Evolutionary conservation across 2,113 vertebrate genomes (phyloP), one percentile per base, ranked within the genome.

Genomic region (Lamprotornis superbus): DNA sequence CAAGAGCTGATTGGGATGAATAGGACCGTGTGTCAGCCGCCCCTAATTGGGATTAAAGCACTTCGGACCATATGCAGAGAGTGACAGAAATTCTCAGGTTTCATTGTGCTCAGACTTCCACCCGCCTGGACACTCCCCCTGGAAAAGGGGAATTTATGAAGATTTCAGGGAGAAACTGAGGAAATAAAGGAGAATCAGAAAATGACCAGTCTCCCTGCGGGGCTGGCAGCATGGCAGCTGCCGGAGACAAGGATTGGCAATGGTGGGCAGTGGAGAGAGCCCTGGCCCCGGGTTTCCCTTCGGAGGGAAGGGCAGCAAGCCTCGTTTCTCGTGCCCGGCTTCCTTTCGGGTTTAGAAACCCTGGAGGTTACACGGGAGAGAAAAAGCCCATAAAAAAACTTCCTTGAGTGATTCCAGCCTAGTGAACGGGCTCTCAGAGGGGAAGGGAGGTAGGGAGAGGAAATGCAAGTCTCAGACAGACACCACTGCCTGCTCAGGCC

Each of bases 1-100:
- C 99, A 99, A 98, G 97, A 97, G 97, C 98, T 98, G 98, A 98
- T 97, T 96, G 95, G 97, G 93, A 97, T 99, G 99, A 99, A 99
- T 99, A 97, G 99, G 98, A 98, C 98, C 98, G 98, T 98, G 99
- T 99, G 99, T 99, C 99, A 99, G 98, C 99, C 99, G 99, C 98
- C 98, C 99, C 99, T 99, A 99, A 99, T 99, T 99, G 99, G 99
- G 98, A 99, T 99, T 99, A 99, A 99, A 99, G 98, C 99, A 99
- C 99, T 99, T 98, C 98, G 97, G 98, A 98, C 98, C 99, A 99
- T 99, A 98, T 98, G 99, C 98, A 98, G 98, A 98, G 98, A 99
- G 98, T 99, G 98, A 98, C 98, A 98, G 98, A 99, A 98, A 99
- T 98, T 99, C 98, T 98, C 99, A 98, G 98, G 98, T 99, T 98